These are phyloP conservation scores for Lontra canadensis DNA, from an alignment of 2,113 vertebrate species.

Conservation along the genomic window DNA sequence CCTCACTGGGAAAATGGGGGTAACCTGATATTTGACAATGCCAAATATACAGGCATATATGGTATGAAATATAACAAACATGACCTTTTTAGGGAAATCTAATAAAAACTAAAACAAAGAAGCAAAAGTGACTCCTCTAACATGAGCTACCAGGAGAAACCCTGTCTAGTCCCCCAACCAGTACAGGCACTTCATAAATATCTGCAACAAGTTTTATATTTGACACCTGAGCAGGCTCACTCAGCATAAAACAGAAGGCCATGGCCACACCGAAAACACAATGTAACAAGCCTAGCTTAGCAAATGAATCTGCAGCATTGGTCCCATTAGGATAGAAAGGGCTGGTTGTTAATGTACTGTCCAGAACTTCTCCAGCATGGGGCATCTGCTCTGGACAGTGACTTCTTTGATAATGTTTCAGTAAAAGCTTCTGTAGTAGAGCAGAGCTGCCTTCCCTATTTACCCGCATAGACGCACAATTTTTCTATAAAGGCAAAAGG, in stretches of 20 bases:
- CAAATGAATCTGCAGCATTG: background rate
- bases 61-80: background rate
- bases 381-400: background rate
- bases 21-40: background rate
- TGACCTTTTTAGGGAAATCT: background rate
- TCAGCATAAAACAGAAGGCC: background rate
- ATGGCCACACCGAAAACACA: background rate
- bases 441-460: background rate
- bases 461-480: background rate
- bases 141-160: conserved; percentile 24
- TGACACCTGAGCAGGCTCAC: background rate
- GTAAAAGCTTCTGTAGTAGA: background rate
- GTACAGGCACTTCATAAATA: background rate
- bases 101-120: conserved; percentile 23
- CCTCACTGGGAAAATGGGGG: background rate
- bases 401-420: background rate
- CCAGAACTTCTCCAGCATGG: background rate
- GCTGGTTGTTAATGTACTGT: background rate
- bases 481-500: background rate
- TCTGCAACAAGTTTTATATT: background rate
- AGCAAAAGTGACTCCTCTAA: background rate
- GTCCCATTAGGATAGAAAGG: background rate
- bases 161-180: background rate
- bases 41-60: background rate
- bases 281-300: background rate